phyloP scores from a whole-genome alignment of 2,888 invertebrate genomes.

The Sinodicranocentrus sp. region DNA sequence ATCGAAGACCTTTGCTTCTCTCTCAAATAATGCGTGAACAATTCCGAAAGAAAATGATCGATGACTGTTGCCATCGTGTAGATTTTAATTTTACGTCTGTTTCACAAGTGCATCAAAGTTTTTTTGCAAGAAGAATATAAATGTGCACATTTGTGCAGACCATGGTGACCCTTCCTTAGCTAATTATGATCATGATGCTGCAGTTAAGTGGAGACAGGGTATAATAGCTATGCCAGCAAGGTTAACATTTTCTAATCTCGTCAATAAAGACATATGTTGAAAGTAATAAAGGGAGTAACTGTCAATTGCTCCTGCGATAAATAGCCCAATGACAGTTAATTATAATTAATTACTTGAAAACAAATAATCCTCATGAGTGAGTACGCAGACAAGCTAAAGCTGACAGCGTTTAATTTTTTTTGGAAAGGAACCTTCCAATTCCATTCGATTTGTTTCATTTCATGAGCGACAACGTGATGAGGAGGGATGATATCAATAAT shows the following conservation, averaged over 20 bases:
- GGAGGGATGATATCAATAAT: too few species aligned
- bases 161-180: neutral
- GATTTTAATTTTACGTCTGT: neutral
- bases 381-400: neutral
- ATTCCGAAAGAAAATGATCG: conserved; percentile 1
- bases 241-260: neutral
- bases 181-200: conserved; percentile 18
- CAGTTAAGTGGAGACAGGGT: neutral
- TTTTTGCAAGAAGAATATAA: neutral
- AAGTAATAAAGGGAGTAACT: conserved; percentile 21
- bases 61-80: conserved; percentile 11
- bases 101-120: neutral
- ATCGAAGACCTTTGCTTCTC: neutral
- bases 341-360: conserved; percentile 20
- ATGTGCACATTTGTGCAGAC: neutral
- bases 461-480: neutral
- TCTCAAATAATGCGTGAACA: neutral
- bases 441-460: neutral
- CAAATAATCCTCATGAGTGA: conserved; percentile 1
- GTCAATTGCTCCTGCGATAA: conserved; percentile 6
- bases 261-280: conserved; percentile 11
- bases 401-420: neutral
- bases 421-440: neutral
- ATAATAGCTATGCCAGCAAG: neutral
- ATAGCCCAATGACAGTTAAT: conserved; percentile 20